Conservation (phyloP, 2,888 invertebrate genomes). For the Sthenelais limicola region DNA sequence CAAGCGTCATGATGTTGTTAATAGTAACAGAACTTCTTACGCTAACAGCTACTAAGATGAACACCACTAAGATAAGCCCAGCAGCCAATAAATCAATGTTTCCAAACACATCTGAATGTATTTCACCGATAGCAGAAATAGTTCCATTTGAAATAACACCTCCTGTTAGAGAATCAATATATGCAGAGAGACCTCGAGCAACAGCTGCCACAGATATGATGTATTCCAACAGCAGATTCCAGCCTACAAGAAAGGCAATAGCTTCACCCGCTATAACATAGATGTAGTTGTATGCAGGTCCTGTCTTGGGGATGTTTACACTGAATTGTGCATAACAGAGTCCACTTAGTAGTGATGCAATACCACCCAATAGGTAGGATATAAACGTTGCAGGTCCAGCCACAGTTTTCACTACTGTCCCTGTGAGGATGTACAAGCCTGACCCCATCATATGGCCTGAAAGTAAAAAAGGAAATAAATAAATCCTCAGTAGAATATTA, state of each 20-base stretch:
- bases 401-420: constrained; percentile 36
- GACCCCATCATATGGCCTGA: constrained; percentile 27
- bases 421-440: constrained; percentile 22
- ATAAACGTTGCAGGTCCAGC: constrained; percentile 93
- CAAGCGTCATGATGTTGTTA: constrained; percentile 64
- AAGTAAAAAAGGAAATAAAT: too few species aligned
- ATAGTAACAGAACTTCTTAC: constrained; percentile 67
- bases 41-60: constrained; percentile 57
- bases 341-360: constrained; percentile 85
- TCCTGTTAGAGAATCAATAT: constrained; percentile 58
- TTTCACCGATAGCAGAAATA: constrained; percentile 40
- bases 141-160: constrained; percentile 54
- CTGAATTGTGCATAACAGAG: constrained; percentile 80
- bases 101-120: constrained; percentile 47
- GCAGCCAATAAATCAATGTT: constrained; percentile 71
- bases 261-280: constrained; percentile 68
- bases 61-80: constrained; percentile 73
- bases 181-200: constrained; percentile 72
- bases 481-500: too few species aligned
- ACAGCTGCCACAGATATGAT: constrained; percentile 56
- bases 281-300: constrained; percentile 23
- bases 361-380: constrained; percentile 83
- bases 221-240: constrained; percentile 56
- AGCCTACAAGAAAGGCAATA: constrained; percentile 63
- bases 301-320: constrained; percentile 78